A percentile compares a stretch with the other conserved stretches of the same genome.
Conservation (phyloP, 2,797 vertebrate genomes). For the Orientallactaga sibirica region DNA sequence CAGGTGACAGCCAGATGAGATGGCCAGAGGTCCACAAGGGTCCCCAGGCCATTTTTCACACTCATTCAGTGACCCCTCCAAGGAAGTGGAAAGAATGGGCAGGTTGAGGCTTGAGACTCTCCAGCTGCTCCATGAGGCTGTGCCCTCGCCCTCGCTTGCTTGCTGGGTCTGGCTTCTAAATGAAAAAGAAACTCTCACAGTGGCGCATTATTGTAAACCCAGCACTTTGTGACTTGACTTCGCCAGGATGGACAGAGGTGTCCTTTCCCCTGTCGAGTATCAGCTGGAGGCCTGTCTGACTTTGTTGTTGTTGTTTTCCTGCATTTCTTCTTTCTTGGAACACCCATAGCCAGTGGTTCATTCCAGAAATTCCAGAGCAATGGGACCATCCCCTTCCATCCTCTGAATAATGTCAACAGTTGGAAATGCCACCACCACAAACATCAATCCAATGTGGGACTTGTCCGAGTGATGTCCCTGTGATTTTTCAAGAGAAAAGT, state of each 20-base stretch:
- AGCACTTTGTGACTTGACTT: conserved; percentile 38
- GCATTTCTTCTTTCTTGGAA: not conserved
- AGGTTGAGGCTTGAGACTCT: no score
- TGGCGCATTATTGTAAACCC: conserved; percentile 36
- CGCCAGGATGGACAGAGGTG: not conserved
- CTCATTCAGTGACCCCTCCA: not conserved
- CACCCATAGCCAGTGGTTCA: not conserved
- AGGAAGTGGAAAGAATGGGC: not conserved
- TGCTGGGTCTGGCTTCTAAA: conserved; percentile 29
- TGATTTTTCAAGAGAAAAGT: conserved; percentile 63
- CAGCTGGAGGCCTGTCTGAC: not conserved
- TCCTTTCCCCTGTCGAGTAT: not conserved
- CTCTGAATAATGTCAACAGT: not conserved
- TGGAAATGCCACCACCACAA: conserved; percentile 48
- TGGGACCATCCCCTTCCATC: not conserved
- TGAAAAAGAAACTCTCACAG: not conserved
- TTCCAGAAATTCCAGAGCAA: conserved; percentile 6
- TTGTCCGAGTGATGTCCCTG: conserved; percentile 25
- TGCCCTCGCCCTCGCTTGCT: not conserved
- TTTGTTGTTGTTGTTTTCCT: not conserved
- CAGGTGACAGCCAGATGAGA: not conserved
- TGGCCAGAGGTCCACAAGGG: not conserved
- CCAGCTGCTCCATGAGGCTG: not conserved
- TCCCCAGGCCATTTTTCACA: conserved; percentile 48
- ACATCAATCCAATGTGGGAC: conserved; percentile 4